Evolutionary conservation across 2,113 vertebrate genomes (phyloP), one percentile per base, ranked within the genome.

Genomic region (Scortum barcoo): DNA sequence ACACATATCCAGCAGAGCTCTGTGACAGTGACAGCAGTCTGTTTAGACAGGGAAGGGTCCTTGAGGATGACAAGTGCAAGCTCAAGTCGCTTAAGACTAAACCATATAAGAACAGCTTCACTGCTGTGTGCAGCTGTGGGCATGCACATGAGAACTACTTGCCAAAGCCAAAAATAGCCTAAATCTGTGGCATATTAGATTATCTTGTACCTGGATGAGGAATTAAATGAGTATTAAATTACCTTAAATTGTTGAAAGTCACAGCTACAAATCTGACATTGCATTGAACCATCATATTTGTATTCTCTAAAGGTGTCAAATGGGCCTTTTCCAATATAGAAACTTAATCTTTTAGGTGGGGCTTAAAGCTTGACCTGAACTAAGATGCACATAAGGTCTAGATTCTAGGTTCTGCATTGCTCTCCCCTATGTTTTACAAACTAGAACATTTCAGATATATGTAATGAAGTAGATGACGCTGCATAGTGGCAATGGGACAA

Each of bases 21-120:
- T n/a, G 68, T 26, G 17, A 13, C 20, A 3, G 42, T 5, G 26
- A 12, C 9, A 42, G 30, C 46, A 53, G 28, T 62, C 38, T 56
- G 57, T 75, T 57, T 26, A n/a, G 14, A 63, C 50, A 40, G 58
- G 57, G 80, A 24, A 20, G 28, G 4, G 13, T 66, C 60, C 51
- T 42, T 17, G 51, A 62, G 42, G 65, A 76, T 66, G 14, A 72
- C 24, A 6, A 1, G 26, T 28, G 50, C 26, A 7, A 67, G 19
- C 26, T 66, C 42, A 67, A 24, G 22, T 65, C 38, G 14, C 40
- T 72, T 36, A 22, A 78, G 42, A 69, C 28, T 33, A 46, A 30
- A 6, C 4, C 38, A 42, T 7, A 68, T 28, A 14, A 28, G 48
- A 38, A 17, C 61, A 66, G 40, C n/a, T 7, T 48, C 50, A 26